Base-by-base conservation (phyloP, 2,888 invertebrate species). In the Cyaniris semiargus region DNA sequence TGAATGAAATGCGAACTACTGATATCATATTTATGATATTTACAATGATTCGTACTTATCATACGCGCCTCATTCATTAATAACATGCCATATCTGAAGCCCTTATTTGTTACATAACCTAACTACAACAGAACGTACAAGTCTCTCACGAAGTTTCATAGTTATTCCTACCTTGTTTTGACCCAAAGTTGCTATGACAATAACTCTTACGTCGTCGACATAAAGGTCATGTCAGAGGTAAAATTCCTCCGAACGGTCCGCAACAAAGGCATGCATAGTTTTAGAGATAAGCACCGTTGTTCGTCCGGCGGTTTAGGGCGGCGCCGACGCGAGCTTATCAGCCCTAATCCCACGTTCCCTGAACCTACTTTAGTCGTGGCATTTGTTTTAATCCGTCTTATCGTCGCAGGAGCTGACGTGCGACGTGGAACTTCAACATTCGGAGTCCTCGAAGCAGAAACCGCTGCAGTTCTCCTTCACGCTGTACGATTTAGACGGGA, bases 401-500 rank as follows among this genome's bases (percentile, higher is more conserved):
- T 58, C 18, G 78, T 90, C 89, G 78, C 87, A 97, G 97, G 97
- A 97, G 94, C 96, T 98, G 91, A 97, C 97, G 81, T 98, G 97
- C 89, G 97, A 97, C 86, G 97, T 98, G 38, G 97, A 97, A 84
- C 96, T 98, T 78, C 97, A 97, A 83, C 96, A 98, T 84, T 97
- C 97, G 83, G 96, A 96, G 82, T 95, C 95, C 53, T 96, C 96
- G 74, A 95, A 95, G 83, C 95, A 95, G 82, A 95, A 95, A 83
- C 95, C 95, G 60, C 88, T 96, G 80, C 96, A 96, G 86, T 97
- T 97, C 94, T 97, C 98, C 44, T 98, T 98, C 89, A 98, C 98
- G 53, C 95, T 98, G 79, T 98, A 98, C 87, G 98, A 98, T 91
- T 96, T 98, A 84, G 98, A 98, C 87, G 98, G 98, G 70, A 97